Evolutionary conservation across 2,113 vertebrate species (phyloP).

Genomic region (Pachypanchax playfairii): DNA sequence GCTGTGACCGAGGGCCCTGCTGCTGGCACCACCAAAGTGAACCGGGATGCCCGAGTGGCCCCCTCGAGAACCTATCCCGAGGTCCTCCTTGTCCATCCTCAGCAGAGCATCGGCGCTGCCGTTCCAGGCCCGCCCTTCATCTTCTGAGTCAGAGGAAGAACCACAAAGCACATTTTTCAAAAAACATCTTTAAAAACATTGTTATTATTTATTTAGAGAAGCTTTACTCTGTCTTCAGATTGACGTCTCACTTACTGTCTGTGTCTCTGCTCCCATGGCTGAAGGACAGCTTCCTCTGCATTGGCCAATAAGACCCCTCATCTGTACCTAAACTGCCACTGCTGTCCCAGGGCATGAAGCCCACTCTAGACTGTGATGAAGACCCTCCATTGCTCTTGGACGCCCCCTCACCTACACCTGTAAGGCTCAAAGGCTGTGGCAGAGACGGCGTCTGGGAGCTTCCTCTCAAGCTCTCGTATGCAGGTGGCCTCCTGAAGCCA

Average conservation of each 20-base stretch:
- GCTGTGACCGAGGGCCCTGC: slow-evolving; percentile 78
- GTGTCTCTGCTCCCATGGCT: slow-evolving; percentile 83
- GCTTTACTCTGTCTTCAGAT: slow-evolving; percentile 4
- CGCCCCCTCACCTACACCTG: slow-evolving; percentile 58
- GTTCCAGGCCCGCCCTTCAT: slow-evolving; percentile 82
- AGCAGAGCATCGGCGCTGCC: slow-evolving; percentile 79
- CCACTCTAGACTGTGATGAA: slow-evolving; percentile 67
- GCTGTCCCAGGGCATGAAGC: slow-evolving; percentile 81
- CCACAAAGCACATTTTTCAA: slow-evolving; percentile 17
- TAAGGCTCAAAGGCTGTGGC: slow-evolving; percentile 66
- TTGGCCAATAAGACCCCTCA: slow-evolving; percentile 84
- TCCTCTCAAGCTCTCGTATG: slow-evolving; percentile 86
- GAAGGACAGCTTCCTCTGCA: slow-evolving; percentile 88
- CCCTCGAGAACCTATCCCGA: slow-evolving; percentile 52
- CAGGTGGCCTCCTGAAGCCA: slow-evolving; percentile 86
- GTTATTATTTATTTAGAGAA: neutral
- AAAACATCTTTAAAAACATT: neutral
- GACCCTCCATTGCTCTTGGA: slow-evolving; percentile 62
- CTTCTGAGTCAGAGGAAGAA: slow-evolving; percentile 72
- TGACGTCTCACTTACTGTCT: slow-evolving; percentile 83
- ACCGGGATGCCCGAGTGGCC: slow-evolving; percentile 85
- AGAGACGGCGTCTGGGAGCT: slow-evolving; percentile 72
- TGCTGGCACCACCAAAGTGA: slow-evolving; percentile 75
- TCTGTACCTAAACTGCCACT: slow-evolving; percentile 70
- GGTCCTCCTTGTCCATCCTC: slow-evolving; percentile 83